Base-by-base conservation (phyloP, 2,113 vertebrate species). In the Dolichotis patagonum region DNA sequence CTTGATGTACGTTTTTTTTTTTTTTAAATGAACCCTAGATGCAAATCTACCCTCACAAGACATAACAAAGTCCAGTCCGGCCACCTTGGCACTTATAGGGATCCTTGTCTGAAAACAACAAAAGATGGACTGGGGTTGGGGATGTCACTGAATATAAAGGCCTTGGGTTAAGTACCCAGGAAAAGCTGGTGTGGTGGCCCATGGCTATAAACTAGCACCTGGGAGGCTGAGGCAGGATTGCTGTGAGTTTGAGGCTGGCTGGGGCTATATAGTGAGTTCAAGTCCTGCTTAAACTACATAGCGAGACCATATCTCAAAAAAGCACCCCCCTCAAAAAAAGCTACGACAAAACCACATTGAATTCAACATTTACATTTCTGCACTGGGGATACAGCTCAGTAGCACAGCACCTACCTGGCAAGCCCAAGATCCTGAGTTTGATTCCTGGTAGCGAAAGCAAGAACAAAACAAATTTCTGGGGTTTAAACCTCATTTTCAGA, bases 361-460 rank as follows among this genome's bases (percentile, higher is more conserved):
- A 90, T n/a, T 52, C 56, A 12, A 92, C 86, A n/a, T 90, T 95
- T 88, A 95, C 82, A 78, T 49, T 94, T 85, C 38, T 94, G 63
- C 10, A 20, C 54, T 54, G 54, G 54, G 54, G 54, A 54, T 16
- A 54, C 4, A 54, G 54, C 54, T 54, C 54, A 54, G 16, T 54
- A 54, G 13, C 2, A 7, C 49, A 52, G 49, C 49, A 54, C 54
- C 16, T 54, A 1, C 14, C 54, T 17, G 54, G 54, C 54, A 54
- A 54, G 54, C 54, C 54, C 54, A 54, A 54, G 54, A 14, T 54
- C 54, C 54, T 54, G 13, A 54, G 54, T 54, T 54, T 54, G 54
- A 54, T 54, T 54, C 14, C 54, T 54, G 54, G 54, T 54, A 54
- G 13, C 54, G 16, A 54, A 54, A 54, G 49, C 54, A 54, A 54